phyloP scores from a whole-genome alignment of 1,140 invertebrate genomes.

The Heliconius eleuchia region DNA sequence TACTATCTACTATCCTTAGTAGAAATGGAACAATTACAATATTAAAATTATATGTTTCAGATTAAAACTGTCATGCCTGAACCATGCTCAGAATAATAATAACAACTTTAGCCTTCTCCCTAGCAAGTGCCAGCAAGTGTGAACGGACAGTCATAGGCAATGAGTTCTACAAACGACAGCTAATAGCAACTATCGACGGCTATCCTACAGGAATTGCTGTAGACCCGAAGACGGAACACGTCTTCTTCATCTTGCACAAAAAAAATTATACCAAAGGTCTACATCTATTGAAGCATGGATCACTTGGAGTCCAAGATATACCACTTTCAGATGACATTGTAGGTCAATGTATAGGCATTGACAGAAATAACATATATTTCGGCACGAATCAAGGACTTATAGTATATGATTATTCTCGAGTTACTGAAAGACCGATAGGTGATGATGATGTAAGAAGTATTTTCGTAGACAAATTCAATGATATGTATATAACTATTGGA shows the following conservation, averaged over 20 bases:
- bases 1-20: no score
- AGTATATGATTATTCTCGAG: slow-evolving; percentile 61
- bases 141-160: slow-evolving; percentile 66
- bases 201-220: slow-evolving; percentile 66
- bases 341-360: slow-evolving; percentile 68
- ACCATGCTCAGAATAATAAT: slow-evolving; percentile 46
- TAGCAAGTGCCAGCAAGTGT: slow-evolving; percentile 56
- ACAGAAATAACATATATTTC: slow-evolving; percentile 66
- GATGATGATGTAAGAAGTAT: slow-evolving; percentile 70
- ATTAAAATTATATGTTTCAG: slow-evolving; percentile 16
- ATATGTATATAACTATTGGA: slow-evolving; percentile 73
- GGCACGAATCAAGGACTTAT: slow-evolving; percentile 72
- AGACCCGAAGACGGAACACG: slow-evolving; percentile 65
- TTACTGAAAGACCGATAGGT: slow-evolving; percentile 66
- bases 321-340: slow-evolving; percentile 61
- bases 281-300: slow-evolving; percentile 64
- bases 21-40: neutral
- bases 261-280: slow-evolving; percentile 73
- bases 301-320: slow-evolving; percentile 68
- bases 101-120: slow-evolving; percentile 29
- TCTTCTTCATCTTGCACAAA: slow-evolving; percentile 73
- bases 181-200: slow-evolving; percentile 69
- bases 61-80: slow-evolving; percentile 46
- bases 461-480: slow-evolving; percentile 69
- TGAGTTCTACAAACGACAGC: slow-evolving; percentile 67